These are phyloP conservation scores for Siphamia tubifer DNA, from an alignment of 2,113 vertebrate species.

Conservation along the genomic window DNA sequence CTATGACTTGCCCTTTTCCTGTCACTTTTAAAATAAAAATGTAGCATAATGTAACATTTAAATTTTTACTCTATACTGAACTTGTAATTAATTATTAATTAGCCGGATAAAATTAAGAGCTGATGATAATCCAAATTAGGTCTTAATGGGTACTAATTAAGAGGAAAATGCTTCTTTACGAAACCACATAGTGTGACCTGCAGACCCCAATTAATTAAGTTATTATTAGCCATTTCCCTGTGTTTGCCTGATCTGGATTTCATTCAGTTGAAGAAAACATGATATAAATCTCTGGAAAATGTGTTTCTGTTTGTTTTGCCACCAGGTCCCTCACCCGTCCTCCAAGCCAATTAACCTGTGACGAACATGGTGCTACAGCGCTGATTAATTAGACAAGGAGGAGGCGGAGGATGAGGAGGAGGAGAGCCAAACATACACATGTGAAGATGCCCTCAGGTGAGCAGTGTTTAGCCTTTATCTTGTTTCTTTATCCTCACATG, in stretches of 20 bases:
- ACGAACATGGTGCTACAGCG: slow-evolving; percentile 31
- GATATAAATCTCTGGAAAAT: neutral
- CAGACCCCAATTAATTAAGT: slow-evolving; percentile 84
- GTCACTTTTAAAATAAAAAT: slow-evolving; percentile 80
- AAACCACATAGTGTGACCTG: slow-evolving; percentile 74
- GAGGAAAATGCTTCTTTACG: slow-evolving; percentile 72
- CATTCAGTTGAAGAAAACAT: slow-evolving; percentile 45
- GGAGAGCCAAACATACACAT: slow-evolving; percentile 55
- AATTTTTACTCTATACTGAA: slow-evolving; percentile 36
- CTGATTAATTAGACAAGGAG: slow-evolving; percentile 63
- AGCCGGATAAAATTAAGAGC: slow-evolving; percentile 80
- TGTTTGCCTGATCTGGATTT: slow-evolving; percentile 54
- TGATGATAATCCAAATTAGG: slow-evolving; percentile 77
- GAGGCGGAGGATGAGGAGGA: too few relatives aligned
- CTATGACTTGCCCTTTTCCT: slow-evolving; percentile 10
- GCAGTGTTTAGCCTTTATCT: slow-evolving; percentile 23
- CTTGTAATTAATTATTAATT: slow-evolving; percentile 80
- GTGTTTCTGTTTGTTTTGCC: slow-evolving; percentile 51
- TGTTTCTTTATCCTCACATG: slow-evolving; percentile 4
- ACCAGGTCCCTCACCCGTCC: slow-evolving; percentile 37
- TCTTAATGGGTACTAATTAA: slow-evolving; percentile 81
- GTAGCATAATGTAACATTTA: slow-evolving; percentile 85
- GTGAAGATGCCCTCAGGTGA: slow-evolving; percentile 85
- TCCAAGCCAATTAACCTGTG: slow-evolving; percentile 70
- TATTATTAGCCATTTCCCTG: slow-evolving; percentile 70